A percentile compares a stretch with the other conserved stretches of the same genome.
Conservation (phyloP, 2,113 vertebrate genomes). For the Oreotrochilus melanogaster region DNA sequence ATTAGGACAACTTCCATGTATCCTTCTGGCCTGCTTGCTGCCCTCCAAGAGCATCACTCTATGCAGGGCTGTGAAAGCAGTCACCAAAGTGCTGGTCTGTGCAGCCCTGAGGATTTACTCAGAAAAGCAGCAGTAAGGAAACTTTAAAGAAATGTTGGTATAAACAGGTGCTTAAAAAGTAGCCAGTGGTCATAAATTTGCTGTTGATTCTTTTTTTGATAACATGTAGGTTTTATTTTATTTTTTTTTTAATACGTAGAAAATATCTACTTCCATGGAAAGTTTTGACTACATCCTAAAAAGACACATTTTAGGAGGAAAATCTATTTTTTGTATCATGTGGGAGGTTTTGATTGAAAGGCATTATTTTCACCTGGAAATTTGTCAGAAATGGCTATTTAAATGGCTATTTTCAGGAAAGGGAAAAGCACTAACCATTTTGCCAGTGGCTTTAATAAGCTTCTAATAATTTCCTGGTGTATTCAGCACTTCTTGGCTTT, state of each 20-base stretch:
- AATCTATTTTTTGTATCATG: neutral
- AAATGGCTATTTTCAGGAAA: neutral
- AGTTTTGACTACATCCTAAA: neutral
- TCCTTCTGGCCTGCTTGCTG: neutral
- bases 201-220: neutral
- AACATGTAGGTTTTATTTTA: neutral
- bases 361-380: neutral
- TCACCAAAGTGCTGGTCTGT: neutral
- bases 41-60: neutral
- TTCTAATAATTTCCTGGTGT: neutral
- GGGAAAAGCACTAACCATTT: neutral
- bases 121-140: neutral
- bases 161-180: neutral
- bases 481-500: neutral
- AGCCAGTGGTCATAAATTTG: neutral
- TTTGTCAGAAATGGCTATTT: neutral
- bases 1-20: neutral
- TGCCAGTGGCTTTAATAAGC: neutral
- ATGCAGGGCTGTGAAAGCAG: neutral
- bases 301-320: neutral
- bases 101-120: neutral
- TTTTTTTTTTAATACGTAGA: neutral
- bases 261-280: neutral
- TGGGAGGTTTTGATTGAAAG: neutral
- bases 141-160: neutral